Percentiles rank a stretch among this genome's conserved stretches.
These are phyloP conservation scores for Athene noctua DNA, from an alignment of 2,113 vertebrate species.

Conservation along the genomic window DNA sequence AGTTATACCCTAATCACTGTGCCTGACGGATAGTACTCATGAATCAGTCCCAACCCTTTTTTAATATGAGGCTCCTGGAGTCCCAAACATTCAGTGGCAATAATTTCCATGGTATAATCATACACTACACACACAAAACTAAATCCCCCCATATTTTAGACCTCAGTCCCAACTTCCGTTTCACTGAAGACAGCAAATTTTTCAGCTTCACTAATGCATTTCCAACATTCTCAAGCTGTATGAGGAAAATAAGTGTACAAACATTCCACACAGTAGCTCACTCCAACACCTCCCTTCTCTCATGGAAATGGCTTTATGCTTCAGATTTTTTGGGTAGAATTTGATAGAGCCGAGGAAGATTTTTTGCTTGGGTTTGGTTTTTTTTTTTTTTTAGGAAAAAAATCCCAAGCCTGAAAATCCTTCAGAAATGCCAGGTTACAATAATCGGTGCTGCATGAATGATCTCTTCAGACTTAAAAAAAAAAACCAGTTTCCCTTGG, in stretches of 20 bases:
- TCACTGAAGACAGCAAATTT: not conserved
- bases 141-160: not conserved
- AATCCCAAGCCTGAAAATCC: not conserved
- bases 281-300: not conserved
- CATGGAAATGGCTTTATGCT: not conserved
- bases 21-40: not conserved
- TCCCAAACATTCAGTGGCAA: not conserved
- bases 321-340: not conserved
- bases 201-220: not conserved
- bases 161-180: not conserved
- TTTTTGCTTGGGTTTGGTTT: not conserved
- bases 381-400: not conserved
- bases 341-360: not conserved
- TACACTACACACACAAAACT: no score
- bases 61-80: not conserved
- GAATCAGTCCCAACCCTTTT: not conserved
- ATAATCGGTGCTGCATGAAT: not conserved
- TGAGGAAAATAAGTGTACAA: not conserved
- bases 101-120: not conserved
- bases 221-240: not conserved
- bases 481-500: not conserved
- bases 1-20: not conserved
- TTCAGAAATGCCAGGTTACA: not conserved
- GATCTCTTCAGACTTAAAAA: not conserved
- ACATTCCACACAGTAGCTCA: not conserved